These are phyloP conservation scores for Pionites leucogaster DNA, from an alignment of 2,113 vertebrate species.

Conservation along the genomic window DNA sequence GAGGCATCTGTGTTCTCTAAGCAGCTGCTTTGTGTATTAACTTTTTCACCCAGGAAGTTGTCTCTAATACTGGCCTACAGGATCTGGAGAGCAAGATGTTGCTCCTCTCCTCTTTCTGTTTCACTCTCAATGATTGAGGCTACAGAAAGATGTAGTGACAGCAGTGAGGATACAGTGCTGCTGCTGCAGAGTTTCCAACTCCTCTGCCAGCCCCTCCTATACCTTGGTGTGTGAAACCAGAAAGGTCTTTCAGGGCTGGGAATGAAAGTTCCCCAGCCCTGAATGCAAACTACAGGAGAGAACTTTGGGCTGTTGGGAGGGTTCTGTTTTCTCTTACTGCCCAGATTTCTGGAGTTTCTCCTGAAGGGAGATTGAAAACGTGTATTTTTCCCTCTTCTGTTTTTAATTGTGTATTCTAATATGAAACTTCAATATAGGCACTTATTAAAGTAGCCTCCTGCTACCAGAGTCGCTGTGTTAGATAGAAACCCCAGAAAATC, in stretches of 20 bases:
- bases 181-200: not conserved
- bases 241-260: not conserved
- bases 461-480: slow-evolving; percentile 1
- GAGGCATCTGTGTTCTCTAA: not conserved
- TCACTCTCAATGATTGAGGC: rapidly evolving
- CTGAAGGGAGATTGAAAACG: not conserved
- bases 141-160: not conserved
- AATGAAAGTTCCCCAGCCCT: not conserved
- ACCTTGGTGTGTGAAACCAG: not conserved
- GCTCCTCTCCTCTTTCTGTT: not conserved
- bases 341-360: not conserved
- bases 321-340: rapidly evolving
- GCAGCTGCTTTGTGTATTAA: not conserved
- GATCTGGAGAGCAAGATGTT: not conserved
- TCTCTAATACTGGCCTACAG: rapidly evolving
- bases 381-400: not conserved
- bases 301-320: not conserved
- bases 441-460: slow-evolving; percentile 39
- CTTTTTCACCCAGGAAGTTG: not conserved
- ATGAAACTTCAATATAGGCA: not conserved
- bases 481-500: slow-evolving; percentile 68
- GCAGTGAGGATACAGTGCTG: not conserved
- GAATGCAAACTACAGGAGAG: not conserved
- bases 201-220: not conserved
- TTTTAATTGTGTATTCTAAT: slow-evolving; percentile 66